phyloP scores from a whole-genome alignment of 2,797 vertebrate species.

The Poeciliopsis infans region DNA sequence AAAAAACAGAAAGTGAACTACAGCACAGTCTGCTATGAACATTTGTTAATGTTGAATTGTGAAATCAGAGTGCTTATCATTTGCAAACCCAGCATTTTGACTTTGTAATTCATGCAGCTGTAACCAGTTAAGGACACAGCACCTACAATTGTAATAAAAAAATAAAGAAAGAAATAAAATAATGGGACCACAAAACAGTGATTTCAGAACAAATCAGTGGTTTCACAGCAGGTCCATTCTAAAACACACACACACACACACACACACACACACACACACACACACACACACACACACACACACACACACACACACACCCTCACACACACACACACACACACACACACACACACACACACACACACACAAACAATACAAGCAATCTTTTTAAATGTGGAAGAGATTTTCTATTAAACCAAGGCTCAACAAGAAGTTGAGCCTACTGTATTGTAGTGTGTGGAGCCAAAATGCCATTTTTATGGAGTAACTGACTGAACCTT shows the following conservation, averaged over 20 bases:
- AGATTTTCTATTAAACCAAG: neutral
- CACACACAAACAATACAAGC: neutral
- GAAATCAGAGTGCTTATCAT: neutral
- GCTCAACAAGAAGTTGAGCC: neutral
- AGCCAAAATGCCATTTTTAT: neutral
- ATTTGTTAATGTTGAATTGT: neutral
- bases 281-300: neutral
- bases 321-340: neutral
- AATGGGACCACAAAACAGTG: neutral
- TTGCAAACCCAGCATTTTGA: neutral
- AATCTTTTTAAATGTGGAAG: neutral
- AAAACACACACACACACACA: neutral
- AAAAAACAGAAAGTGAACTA: neutral
- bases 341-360: neutral
- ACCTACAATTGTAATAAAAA: neutral
- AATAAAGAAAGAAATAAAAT: neutral
- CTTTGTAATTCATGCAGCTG: neutral
- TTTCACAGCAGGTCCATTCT: neutral
- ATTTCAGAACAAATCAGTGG: neutral
- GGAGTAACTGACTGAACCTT: neutral
- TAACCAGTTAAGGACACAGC: neutral
- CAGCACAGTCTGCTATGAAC: neutral
- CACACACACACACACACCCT: neutral
- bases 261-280: neutral
- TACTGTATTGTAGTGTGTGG: neutral